Base-by-base conservation (phyloP, 2,797 vertebrate species). In the Holocentrus rufus region DNA sequence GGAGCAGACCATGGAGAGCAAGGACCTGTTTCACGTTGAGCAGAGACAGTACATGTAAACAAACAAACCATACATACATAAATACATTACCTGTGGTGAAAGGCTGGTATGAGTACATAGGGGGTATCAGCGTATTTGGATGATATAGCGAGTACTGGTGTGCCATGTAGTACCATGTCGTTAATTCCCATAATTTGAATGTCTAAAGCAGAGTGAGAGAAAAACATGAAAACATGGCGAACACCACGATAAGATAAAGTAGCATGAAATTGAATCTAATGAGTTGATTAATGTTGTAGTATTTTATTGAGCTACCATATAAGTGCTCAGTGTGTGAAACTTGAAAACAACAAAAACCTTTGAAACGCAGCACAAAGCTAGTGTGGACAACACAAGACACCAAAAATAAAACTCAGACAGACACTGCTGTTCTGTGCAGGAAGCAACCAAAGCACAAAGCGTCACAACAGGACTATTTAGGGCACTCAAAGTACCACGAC, bases 1-100 rank as follows among this genome's bases (percentile, higher is more conserved):
- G 91, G 97, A 99, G 79, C 98, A 99, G 88, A 98, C 95, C 46
- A 98, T 99, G 96, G 97, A 99, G 93, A 99, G 96, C 96, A 99
- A 99, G 88, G 97, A 98, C 91, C 94, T 99, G 83, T 99, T 98
- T 91, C 97, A 99, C 23, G 96, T 98, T 11, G 97, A 99, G 80
- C 97, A 99, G 92, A 94, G 97, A 81, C 97, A 99, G 68, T 98
- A 99, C 88, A 99, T 98, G 98, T 99, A 91, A 83, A 94, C 15
- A 63, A 30, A 15, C 36, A 17, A 15, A 44, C 2, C 36, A 39
- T 7, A 39, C 36, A 30, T 34, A 36, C 50, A 31, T 8, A 9
- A n/a, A 20, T 20, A 7, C 20, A 18, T 20, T n/a, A 8, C 52
- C 52, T n/a, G 3, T 17, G 11, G n/a, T 20, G 13, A 2, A 20